These are phyloP conservation scores for Brachypteracias leptosomus DNA, from an alignment of 2,113 vertebrate species.

Conservation along the genomic window DNA sequence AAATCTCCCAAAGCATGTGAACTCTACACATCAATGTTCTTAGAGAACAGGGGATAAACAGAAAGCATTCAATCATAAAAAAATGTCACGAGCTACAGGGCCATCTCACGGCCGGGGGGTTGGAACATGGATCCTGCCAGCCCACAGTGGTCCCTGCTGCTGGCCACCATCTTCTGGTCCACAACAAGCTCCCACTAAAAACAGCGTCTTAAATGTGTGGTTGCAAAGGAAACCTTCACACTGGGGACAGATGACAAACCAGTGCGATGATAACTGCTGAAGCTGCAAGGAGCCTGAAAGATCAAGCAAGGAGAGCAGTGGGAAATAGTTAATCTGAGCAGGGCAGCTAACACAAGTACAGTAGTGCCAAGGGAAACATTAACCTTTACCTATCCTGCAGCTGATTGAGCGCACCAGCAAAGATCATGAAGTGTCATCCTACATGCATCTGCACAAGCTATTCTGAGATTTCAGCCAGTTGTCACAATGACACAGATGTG, in stretches of 20 bases:
- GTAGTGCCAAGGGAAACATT: fast-evolving
- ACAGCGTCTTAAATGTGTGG: background rate
- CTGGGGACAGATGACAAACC: background rate
- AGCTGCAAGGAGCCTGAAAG: background rate
- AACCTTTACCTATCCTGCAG: background rate
- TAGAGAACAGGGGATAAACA: background rate
- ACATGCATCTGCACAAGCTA: background rate
- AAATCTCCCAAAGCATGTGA: background rate
- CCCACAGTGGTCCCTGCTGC: background rate
- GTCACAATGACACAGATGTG: background rate
- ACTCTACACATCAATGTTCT: background rate
- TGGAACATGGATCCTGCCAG: background rate
- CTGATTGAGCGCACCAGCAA: background rate
- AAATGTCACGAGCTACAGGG: background rate
- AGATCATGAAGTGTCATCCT: background rate
- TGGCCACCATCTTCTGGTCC: background rate
- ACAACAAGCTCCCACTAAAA: background rate
- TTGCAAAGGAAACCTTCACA: background rate
- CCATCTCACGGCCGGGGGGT: background rate
- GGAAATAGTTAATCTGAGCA: background rate
- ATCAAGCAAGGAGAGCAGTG: background rate
- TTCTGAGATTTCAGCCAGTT: background rate
- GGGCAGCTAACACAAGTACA: background rate
- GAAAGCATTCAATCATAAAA: background rate
- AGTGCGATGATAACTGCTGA: background rate